Evolutionary conservation across 1,140 invertebrate genomes (phyloP).

Genomic region (Nautilus pompilius): DNA sequence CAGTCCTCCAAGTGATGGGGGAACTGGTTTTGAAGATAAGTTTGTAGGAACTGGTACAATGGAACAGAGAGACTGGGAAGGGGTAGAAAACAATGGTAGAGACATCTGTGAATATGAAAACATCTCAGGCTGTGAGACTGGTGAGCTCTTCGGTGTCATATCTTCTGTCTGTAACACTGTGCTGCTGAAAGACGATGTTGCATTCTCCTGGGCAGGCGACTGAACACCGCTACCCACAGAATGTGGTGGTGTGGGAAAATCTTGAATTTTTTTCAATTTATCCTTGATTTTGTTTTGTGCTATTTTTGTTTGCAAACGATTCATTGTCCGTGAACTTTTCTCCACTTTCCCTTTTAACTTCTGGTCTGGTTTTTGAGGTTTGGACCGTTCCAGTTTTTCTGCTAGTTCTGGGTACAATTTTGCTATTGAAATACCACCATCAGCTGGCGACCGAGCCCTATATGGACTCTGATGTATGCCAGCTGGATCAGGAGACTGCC

Average conservation of each 20-base stretch:
- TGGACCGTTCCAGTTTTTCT: slow-evolving; percentile 49
- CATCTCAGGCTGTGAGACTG: too few relatives aligned
- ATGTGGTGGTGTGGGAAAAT: slow-evolving; percentile 16
- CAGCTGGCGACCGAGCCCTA: slow-evolving; percentile 19
- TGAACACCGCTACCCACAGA: slow-evolving; percentile 13
- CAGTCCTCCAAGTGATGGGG: not conserved
- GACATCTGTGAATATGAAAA: too few relatives aligned
- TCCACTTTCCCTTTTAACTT: slow-evolving; percentile 39
- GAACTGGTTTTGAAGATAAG: too few relatives aligned
- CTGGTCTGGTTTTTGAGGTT: slow-evolving; percentile 34
- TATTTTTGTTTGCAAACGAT: slow-evolving; percentile 58
- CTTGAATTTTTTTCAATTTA: slow-evolving; percentile 54
- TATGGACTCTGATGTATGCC: slow-evolving; percentile 9
- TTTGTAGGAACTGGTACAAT: too few relatives aligned
- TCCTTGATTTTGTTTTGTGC: slow-evolving; percentile 59
- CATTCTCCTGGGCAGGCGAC: slow-evolving; percentile 11
- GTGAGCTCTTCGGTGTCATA: too few relatives aligned
- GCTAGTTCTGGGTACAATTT: slow-evolving; percentile 53
- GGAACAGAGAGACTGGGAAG: too few relatives aligned
- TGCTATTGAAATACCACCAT: slow-evolving; percentile 34
- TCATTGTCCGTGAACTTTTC: slow-evolving; percentile 58
- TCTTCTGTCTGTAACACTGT: too few relatives aligned
- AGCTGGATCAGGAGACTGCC: slow-evolving; percentile 9
- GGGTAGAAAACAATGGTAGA: too few relatives aligned
- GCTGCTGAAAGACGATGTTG: slow-evolving; percentile 8